Base-by-base conservation (phyloP, 2,888 invertebrate species). In the Drosophila austrosaltans region DNA sequence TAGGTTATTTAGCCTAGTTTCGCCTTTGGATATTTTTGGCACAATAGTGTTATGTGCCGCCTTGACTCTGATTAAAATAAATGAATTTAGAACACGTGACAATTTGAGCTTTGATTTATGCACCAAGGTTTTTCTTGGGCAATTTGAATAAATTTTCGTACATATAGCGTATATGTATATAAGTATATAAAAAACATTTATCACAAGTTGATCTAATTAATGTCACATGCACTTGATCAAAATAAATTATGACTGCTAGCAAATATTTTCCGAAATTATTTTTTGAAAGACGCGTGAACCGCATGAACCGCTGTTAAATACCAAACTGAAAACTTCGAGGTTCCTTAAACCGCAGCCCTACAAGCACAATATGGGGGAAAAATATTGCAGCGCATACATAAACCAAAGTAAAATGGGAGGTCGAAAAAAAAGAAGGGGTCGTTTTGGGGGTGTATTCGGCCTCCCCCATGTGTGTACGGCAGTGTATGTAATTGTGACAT, bases 11-110 rank as follows among this genome's bases (percentile, higher is more conserved):
- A 86, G 78, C 87, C 82, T 75, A 85, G 70, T 76, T 74, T 66
- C 36, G 53, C 32, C n/a, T 20, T 40, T 53, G 22, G 57, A 59
- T 82, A 77, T 82, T 85, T 72, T 72, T 71, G 75, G 75, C 64
- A 83, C 65, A 63, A 68, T 39, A 48, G 36, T 57, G 20, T 57
- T 57, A 57, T 39, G 57, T 39, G 36, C 36, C 60, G 77, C 86
- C 73, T 86, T 76, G 89, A 69, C 82, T 87, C 28, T 65, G 67
- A 71, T 79, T 62, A 48, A 74, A 79, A 81, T 79, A 79, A 87
- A 87, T 82, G 77, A 87, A 86, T 82, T 89, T 77, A 75, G 81
- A 77, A 77, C 86, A 89, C 86, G 85, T 82, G 86, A 85, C 85
- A 78, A 79, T 81, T 77, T 71, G 66, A 32, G 70, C 40, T 66